Evolutionary conservation across 2,113 vertebrate genomes (phyloP).

Genomic region (Hypomesus transpacificus): DNA sequence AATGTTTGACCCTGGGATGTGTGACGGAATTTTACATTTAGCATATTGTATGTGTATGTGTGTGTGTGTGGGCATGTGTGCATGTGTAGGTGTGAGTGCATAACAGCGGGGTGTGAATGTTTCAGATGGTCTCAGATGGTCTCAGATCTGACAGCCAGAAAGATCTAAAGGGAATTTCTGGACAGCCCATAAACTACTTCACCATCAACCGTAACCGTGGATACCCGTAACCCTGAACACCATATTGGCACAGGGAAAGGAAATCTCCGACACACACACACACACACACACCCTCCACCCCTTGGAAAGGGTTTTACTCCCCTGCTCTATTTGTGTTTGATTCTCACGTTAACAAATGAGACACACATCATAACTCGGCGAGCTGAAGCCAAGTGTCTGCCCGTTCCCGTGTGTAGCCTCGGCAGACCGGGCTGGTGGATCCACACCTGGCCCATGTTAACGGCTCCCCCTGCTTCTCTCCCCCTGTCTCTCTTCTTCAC

Average conservation of each 20-base stretch:
- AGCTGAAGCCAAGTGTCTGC: not conserved
- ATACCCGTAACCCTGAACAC: not conserved
- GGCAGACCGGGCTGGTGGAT: not conserved
- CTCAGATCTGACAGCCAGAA: constrained; percentile 11
- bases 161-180: constrained; percentile 15
- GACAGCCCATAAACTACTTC: constrained; percentile 12
- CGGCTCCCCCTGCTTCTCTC: not conserved
- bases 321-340: constrained; percentile 15
- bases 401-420: not conserved
- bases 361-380: constrained; percentile 23
- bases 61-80: not conserved
- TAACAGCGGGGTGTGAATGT: not conserved
- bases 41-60: not conserved
- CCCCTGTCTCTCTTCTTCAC: not conserved
- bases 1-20: no score
- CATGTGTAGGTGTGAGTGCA: not conserved
- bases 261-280: no score
- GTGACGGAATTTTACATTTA: not conserved
- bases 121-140: not conserved
- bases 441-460: not conserved
- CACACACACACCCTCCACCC: not conserved
- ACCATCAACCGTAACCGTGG: not conserved
- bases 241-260: no score
- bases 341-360: constrained; percentile 5
- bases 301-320: not conserved